Base-by-base conservation (phyloP, 2,888 invertebrate genomes). In the Spicauda simplicius region DNA sequence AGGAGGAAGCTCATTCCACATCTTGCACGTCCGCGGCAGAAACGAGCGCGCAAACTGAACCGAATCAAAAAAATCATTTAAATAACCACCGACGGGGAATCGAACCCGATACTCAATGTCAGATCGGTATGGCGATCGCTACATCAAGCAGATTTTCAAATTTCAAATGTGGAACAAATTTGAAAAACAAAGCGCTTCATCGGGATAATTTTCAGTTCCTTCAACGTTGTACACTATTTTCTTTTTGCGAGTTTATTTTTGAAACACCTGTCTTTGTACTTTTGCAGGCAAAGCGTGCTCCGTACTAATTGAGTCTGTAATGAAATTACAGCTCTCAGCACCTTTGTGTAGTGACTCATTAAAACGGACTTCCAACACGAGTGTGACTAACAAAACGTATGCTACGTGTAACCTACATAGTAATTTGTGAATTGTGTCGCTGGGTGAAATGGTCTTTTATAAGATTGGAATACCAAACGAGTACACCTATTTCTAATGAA, bases 281-380 rank as follows among this genome's bases (percentile, higher is more conserved):
- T 53, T 37, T 58, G 57, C 19, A 64, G 57, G 64, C 64, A 64
- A 64, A 57, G 64, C 64, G 58, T 30, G 63, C 52, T 37, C 52
- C 63, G 48, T 53, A 52, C 64, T 64, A 64, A 64, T 58, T 64
- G 64, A 64, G 64, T 53, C 50, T 25, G 53, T 58, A 68, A 68
- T 58, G 62, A 63, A 63, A 68, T 65, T 58, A 65, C 64, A 45
- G 14, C 16, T 58, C 30, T 65, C 57, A 30, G 56, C 41, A 12
- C 57, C 48, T 45, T 65, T 58, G 53, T 65, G 53, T 45, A 53
- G 64, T 53, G 48, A 59, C 41, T 65, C 64, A 53, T 65, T 65
- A 65, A 64, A 64, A 65, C 37, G 58, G 37, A 11, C 41, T 56
- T 50, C 45, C 37, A 14, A n/a, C 25, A 45, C 33, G 16, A 54